These are phyloP conservation scores for Sesamia inferens DNA, from an alignment of 2,888 invertebrate genomes.

Conservation along the genomic window DNA sequence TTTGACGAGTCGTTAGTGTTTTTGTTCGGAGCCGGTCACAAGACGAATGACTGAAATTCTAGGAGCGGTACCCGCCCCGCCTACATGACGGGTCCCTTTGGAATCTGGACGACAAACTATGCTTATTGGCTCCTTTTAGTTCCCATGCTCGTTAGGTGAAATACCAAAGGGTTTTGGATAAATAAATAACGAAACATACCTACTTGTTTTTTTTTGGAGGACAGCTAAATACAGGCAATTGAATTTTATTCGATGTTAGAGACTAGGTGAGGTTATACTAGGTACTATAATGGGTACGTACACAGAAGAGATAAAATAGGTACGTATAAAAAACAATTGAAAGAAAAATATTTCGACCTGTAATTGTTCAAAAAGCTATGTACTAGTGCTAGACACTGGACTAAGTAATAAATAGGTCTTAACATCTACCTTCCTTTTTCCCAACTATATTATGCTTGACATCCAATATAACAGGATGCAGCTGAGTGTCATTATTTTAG, in stretches of 20 bases:
- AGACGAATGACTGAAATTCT: slow-evolving; percentile 66
- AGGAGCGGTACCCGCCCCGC: slow-evolving; percentile 59
- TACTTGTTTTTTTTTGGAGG: slow-evolving; percentile 10
- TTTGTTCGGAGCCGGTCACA: slow-evolving; percentile 49
- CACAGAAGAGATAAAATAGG: too few relatives aligned
- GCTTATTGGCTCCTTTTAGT: slow-evolving; percentile 68
- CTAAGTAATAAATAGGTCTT: background rate
- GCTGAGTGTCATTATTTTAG: too few relatives aligned
- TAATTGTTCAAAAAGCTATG: background rate
- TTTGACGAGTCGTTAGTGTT: slow-evolving; percentile 60
- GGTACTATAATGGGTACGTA: background rate
- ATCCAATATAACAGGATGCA: too few relatives aligned
- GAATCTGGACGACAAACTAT: slow-evolving; percentile 69
- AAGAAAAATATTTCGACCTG: background rate
- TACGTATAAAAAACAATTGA: too few relatives aligned
- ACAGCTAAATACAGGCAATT: background rate
- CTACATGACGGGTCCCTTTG: slow-evolving; percentile 58
- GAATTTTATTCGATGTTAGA: background rate
- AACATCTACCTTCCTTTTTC: too few relatives aligned
- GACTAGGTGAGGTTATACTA: background rate
- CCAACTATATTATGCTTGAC: too few relatives aligned
- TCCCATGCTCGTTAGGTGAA: slow-evolving; percentile 59
- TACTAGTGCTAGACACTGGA: background rate
- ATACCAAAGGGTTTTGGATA: slow-evolving; percentile 50
- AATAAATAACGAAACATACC: slow-evolving; percentile 30